Conservation (phyloP, 2,888 invertebrate species). For the Hypercompe scribonia region DNA sequence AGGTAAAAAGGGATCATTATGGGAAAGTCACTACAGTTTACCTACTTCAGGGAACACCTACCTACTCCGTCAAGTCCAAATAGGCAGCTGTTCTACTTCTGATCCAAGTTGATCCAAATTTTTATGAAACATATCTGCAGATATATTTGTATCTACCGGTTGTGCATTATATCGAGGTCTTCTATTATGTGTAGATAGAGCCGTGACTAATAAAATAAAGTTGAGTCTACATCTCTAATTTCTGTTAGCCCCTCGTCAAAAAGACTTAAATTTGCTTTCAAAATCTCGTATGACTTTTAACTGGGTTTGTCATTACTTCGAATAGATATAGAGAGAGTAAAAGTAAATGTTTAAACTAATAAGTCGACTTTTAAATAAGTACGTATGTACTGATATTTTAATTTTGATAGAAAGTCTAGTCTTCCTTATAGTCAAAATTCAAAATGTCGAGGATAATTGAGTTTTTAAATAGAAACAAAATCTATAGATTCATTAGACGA, state of each 20-base stretch:
- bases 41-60: not conserved
- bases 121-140: not conserved
- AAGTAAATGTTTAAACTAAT: not conserved
- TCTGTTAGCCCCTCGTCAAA: not conserved
- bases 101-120: not conserved
- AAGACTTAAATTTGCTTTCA: not conserved
- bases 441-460: slow-evolving; percentile 30
- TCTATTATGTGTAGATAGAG: not conserved
- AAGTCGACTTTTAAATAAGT: not conserved
- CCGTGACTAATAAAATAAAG: not conserved
- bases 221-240: not conserved
- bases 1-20: not conserved
- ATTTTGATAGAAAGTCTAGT: not conserved
- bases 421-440: not conserved
- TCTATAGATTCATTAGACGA: slow-evolving; percentile 41
- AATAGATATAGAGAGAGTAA: not conserved
- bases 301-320: not conserved
- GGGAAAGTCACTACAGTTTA: not conserved
- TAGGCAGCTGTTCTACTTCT: not conserved
- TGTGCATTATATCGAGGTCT: not conserved
- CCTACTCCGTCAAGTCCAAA: not conserved
- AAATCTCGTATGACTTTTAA: not conserved
- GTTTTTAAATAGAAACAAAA: slow-evolving; percentile 49
- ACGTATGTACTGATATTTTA: not conserved
- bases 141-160: not conserved